Evolutionary conservation across 2,113 vertebrate genomes (phyloP).

Genomic region (Sakesphorus luctuosus): DNA sequence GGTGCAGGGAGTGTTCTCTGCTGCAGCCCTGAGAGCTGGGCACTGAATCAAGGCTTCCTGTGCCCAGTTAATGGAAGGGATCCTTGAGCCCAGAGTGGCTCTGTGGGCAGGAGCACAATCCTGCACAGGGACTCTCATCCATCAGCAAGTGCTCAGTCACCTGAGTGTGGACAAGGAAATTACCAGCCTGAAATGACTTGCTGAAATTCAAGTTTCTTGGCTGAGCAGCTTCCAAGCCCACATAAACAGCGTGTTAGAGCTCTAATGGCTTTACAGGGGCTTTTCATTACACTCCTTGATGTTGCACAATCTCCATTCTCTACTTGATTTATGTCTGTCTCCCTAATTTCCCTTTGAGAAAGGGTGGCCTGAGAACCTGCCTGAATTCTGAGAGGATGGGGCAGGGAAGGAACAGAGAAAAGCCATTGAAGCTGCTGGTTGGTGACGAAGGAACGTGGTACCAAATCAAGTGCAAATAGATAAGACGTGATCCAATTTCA

Average conservation of each 20-base stretch:
- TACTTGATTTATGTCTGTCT: background rate
- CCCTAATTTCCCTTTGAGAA: background rate
- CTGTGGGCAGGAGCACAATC: background rate
- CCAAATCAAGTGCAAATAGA: slow-evolving; percentile 51
- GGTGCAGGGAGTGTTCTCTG: background rate
- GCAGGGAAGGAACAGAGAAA: too few relatives aligned
- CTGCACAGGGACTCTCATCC: background rate
- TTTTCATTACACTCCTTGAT: background rate
- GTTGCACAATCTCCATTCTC: background rate
- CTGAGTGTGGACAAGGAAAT: background rate
- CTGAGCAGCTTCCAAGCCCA: background rate
- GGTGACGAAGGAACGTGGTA: background rate
- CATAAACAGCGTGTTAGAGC: background rate
- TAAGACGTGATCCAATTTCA: slow-evolving; percentile 63
- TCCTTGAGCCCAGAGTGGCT: background rate
- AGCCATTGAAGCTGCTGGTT: background rate
- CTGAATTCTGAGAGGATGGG: background rate
- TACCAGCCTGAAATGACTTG: background rate
- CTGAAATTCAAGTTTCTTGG: background rate
- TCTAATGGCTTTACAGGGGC: background rate
- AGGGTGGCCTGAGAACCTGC: background rate
- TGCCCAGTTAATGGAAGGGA: background rate
- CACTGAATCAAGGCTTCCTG: slow-evolving; percentile 6
- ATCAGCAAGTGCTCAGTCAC: background rate
- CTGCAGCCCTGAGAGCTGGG: background rate